Evolutionary conservation across 2,113 vertebrate species (phyloP), one percentile per base, ranked within the genome.

Genomic region (Lophotis ruficrista): DNA sequence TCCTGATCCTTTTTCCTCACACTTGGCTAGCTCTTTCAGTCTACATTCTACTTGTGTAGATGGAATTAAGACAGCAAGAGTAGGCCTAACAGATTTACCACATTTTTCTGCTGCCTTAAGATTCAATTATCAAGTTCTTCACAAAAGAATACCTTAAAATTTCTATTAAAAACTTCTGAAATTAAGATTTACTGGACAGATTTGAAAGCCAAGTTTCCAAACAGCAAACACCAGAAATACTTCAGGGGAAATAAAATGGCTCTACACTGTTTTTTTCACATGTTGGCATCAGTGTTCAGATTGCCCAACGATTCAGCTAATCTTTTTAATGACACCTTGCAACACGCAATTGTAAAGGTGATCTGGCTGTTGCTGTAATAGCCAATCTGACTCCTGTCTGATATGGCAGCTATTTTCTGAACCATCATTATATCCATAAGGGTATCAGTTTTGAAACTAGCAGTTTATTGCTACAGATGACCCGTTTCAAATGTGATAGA

Each of bases 401-500:
- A 92, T 87, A 80, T 6, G 54, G 89, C 0, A 1, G 69, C 64
- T 95, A 92, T 96, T 96, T 94, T 93, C 93, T 94, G 65, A 95
- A 38, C 84, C 62, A 81, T 89, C 83, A 89, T 97, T 95, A 91
- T 69, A 91, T 91, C 83, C 77, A 17, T 91, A 84, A 87, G 65
- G 41, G 89, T 81, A 91, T 78, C 91, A 64, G 96, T 95, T 92
- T 76, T 92, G 81, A 97, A 98, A 93, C 84, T 95, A 96, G 93
- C 83, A 85, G 83, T 89, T 95, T 83, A 97, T 94, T 96, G 94
- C 97, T 97, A 87, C 69, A 92, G 90, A 97, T 95, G 71, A 92
- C 85, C 96, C 96, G 76, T 88, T 97, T 77, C 79, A 93, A 83
- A 97, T 79, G 57, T 92, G 92, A 97, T 83, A 93, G 68, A 64